Evolutionary conservation across 2,888 invertebrate species (phyloP), one percentile per base, ranked within the genome.

Genomic region (Tachystola acroxantha): DNA sequence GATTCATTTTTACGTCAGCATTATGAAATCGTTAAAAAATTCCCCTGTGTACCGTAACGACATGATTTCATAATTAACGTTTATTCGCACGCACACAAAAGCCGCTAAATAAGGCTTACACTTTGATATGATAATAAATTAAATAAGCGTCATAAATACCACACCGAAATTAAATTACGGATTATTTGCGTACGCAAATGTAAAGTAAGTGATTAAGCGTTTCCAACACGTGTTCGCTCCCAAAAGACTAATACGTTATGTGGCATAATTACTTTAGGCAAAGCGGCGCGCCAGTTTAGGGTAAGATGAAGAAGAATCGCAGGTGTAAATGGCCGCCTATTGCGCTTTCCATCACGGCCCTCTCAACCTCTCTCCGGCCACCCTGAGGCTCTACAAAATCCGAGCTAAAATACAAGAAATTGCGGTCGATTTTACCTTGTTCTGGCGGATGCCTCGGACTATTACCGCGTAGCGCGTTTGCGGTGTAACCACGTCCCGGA

Each of bases 241-340:
- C 82, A 75, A 79, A 82, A 81, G 82, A 80, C 81, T 82, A 84
- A 84, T 82, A 78, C 71, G 74, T 81, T 81, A 78, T 78, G 70
- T 75, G 70, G 74, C 71, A 77, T 85, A 84, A 85, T 85, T 84
- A 80, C 75, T 79, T 82, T 76, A 77, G 75, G 76, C 71, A 78
- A 80, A 84, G 62, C 68, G 75, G 72, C 52, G 70, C 66, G 72
- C 75, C 81, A 67, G 75, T 78, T 84, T 76, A 78, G 75, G 74
- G 76, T 65, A 78, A 81, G 82, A 84, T 78, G 80, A 80, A 85
- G 84, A 82, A 81, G 81, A 82, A 82, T 82, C 76, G 75, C 80
- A 84, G 81, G 82, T 81, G 81, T 81, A 80, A 81, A 82, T 72
- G 72, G 74, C 64, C 74, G 69, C 62, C 75, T 74, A 79, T 77